A percentile compares a stretch with the other conserved stretches of the same genome.
Conservation (phyloP, 2,797 vertebrate species). For the Cryptoblepharus egeriae region DNA sequence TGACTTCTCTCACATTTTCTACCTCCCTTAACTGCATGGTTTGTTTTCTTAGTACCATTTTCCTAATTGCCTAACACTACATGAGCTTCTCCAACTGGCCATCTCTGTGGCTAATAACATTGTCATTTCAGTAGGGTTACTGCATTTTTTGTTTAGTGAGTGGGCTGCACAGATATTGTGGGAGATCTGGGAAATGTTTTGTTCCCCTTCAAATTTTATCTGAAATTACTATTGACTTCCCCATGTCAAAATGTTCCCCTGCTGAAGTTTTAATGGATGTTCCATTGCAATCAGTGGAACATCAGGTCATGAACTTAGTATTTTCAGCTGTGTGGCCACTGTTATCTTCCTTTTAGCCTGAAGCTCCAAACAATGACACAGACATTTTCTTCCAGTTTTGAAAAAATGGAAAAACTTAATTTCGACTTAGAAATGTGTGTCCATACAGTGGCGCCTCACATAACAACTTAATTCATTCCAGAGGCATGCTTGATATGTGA, state of each 20-base stretch:
- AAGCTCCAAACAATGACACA: background rate
- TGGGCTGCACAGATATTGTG: background rate
- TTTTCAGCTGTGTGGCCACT: background rate
- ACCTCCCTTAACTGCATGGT: background rate
- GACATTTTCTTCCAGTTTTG: background rate
- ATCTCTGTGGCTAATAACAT: background rate
- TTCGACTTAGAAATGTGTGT: background rate
- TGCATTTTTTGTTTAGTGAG: background rate
- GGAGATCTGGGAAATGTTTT: background rate
- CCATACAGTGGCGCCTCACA: too few species aligned
- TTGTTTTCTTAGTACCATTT: background rate
- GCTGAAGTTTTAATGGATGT: constrained; percentile 16
- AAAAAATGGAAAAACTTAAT: background rate
- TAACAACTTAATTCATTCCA: too few species aligned
- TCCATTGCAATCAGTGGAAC: constrained; percentile 6
- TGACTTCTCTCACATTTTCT: too few species aligned
- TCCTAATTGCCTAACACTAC: background rate
- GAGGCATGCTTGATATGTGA: too few species aligned
- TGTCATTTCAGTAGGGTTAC: constrained; percentile 6
- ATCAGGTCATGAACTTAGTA: constrained; percentile 6
- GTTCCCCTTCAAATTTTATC: background rate
- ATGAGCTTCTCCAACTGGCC: background rate
- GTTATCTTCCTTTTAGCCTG: constrained; percentile 1
- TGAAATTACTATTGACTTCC: background rate
- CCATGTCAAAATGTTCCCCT: background rate